A percentile compares a stretch with the other conserved stretches of the same genome.
Evolutionary conservation across 2,113 vertebrate species (phyloP).

Genomic region (Drymodes brunneopygia): DNA sequence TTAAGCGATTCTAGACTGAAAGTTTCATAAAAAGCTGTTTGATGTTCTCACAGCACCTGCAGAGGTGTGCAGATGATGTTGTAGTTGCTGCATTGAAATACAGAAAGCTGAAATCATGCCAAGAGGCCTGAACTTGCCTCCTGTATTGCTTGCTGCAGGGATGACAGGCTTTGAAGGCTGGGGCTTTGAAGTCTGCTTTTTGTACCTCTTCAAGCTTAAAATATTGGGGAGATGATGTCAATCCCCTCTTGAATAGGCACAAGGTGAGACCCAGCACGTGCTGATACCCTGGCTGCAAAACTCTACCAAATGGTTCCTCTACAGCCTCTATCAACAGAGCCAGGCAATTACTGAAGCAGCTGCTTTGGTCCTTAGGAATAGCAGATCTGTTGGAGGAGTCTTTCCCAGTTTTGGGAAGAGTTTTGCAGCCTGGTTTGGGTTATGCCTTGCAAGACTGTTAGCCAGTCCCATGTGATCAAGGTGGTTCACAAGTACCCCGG

Average conservation of each 20-base stretch:
- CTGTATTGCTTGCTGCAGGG: fast-evolving
- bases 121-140: neutral
- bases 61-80: neutral
- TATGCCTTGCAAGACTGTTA: neutral
- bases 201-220: neutral
- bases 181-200: neutral
- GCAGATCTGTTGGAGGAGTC: neutral
- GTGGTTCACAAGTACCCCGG: neutral
- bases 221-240: fast-evolving
- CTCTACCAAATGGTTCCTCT: neutral
- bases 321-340: neutral
- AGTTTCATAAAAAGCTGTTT: neutral
- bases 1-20: neutral
- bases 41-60: neutral
- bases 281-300: neutral
- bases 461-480: fast-evolving
- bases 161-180: neutral
- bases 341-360: neutral
- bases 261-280: neutral
- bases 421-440: neutral
- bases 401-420: neutral
- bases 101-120: neutral
- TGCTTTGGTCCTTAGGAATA: neutral
- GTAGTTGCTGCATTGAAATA: neutral
- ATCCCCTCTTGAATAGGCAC: neutral